Base-by-base conservation (phyloP, 2,113 vertebrate genomes). In the Petroica traversi region DNA sequence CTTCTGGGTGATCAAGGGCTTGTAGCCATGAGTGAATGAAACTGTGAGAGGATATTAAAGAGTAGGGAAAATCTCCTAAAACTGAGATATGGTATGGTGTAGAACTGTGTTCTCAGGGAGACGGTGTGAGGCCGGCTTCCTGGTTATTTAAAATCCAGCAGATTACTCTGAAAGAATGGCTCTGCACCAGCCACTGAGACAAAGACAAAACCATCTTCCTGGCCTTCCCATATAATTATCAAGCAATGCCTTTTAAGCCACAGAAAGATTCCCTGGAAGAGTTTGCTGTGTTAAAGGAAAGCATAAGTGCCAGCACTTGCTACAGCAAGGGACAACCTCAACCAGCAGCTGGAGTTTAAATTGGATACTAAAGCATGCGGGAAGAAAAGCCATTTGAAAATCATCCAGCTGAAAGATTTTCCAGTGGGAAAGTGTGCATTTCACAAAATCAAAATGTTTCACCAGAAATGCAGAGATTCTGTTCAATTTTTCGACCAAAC, bases 301-400 rank as follows among this genome's bases (percentile, higher is more conserved):
- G 55, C 10, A 6, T 33, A 64, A 63, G 51, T 77, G 55, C 51
- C 82, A 81, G 64, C 19, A 11, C 68, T 92, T 11, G 1, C 82
- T 92, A 45, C 45, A 85, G 41, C 38, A 66, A 84, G 61, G 58
- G 68, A 86, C 67, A 23, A 59, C 85, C 51, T 2, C 79, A 81
- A 52, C 72, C 93, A 90, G 85, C 94, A 96, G 88, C 94, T 96
- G 92, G 78, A 96, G 79, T 94, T 83, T 90, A 76, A 96, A 93
- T 52, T 75, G 85, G 82, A 68, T 86, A 62, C 82, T 81, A 40
- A 77, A 78, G 82, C 75, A 86, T 45, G 76, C 1, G 0, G 79
- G 78, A 93, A 90, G 63, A 94, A 93, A 88, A 61, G 61, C 85
- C 61, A 51, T 75, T 88, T 96, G 95, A 96, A 94, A 90, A 61